Percentiles rank a stretch among this genome's conserved stretches.
phyloP scores from a whole-genome alignment of 2,888 invertebrate species.

The Heliconius hortense region DNA sequence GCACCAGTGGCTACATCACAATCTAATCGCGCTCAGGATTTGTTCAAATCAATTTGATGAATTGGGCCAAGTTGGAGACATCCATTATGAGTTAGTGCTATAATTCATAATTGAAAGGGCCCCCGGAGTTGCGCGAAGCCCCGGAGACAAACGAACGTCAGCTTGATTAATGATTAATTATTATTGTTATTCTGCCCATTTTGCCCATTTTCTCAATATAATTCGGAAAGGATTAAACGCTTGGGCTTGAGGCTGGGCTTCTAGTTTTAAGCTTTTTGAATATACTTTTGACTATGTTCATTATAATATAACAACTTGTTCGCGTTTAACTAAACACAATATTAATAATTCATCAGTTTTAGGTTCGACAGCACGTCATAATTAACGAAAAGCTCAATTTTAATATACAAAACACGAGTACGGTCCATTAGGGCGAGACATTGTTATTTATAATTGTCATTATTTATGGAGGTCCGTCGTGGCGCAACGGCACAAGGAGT shows the following conservation, averaged over 20 bases:
- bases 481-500: no score
- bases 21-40: constrained; percentile 63
- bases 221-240: constrained; percentile 48
- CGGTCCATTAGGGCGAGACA: constrained; percentile 18
- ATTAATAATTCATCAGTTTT: constrained; percentile 34
- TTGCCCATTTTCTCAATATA: constrained; percentile 47
- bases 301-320: constrained; percentile 18
- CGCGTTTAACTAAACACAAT: constrained; percentile 15
- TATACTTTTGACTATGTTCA: constrained; percentile 7
- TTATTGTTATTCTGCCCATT: constrained; percentile 79
- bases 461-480: not conserved
- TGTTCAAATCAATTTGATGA: constrained; percentile 69
- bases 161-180: constrained; percentile 74
- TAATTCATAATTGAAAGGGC: constrained; percentile 80
- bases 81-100: constrained; percentile 78
- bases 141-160: constrained; percentile 76
- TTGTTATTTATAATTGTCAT: constrained; percentile 8
- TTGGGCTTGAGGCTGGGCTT: constrained; percentile 8
- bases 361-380: constrained; percentile 19
- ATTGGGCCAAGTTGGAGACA: constrained; percentile 72
- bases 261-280: constrained; percentile 16
- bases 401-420: constrained; percentile 19
- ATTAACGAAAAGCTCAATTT: constrained; percentile 16
- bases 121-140: constrained; percentile 63
- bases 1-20: constrained; percentile 26